Conservation (phyloP, 2,113 vertebrate genomes). For the Empidonax alnorum region DNA sequence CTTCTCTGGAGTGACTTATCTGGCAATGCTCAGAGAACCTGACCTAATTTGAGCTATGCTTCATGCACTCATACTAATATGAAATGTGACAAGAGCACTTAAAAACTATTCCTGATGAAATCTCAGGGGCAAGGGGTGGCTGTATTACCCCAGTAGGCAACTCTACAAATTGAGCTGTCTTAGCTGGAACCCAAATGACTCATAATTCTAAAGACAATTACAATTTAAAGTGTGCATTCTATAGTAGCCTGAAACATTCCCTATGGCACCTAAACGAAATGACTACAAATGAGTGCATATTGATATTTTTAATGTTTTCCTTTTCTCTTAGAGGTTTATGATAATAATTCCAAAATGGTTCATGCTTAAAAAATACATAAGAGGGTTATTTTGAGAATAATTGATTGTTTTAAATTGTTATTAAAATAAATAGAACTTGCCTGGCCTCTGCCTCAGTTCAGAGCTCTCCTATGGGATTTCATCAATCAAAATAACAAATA, state of each 20-base stretch:
- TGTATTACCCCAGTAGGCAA: neutral
- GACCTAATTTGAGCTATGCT: neutral
- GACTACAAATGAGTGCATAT: neutral
- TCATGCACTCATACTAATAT: neutral
- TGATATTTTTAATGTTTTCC: neutral
- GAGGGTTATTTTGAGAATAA: neutral
- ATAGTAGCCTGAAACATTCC: neutral
- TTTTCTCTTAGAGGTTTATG: neutral
- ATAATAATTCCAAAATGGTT: neutral
- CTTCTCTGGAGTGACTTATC: slow-evolving; percentile 17
- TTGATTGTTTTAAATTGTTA: neutral
- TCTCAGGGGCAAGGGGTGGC: neutral
- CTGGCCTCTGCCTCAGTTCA: neutral
- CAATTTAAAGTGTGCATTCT: neutral
- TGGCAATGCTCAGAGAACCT: neutral
- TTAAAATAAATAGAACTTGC: neutral
- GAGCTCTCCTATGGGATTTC: neutral
- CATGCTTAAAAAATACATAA: neutral
- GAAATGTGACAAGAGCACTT: slow-evolving; percentile 18
- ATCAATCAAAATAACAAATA: neutral
- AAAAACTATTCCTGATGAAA: neutral
- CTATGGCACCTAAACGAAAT: neutral
- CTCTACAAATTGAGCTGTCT: neutral
- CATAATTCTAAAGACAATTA: neutral
- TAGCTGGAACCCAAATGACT: slow-evolving; percentile 21